These are phyloP conservation scores for Lithodes maja DNA, from an alignment of 2,888 invertebrate species.

Conservation along the genomic window DNA sequence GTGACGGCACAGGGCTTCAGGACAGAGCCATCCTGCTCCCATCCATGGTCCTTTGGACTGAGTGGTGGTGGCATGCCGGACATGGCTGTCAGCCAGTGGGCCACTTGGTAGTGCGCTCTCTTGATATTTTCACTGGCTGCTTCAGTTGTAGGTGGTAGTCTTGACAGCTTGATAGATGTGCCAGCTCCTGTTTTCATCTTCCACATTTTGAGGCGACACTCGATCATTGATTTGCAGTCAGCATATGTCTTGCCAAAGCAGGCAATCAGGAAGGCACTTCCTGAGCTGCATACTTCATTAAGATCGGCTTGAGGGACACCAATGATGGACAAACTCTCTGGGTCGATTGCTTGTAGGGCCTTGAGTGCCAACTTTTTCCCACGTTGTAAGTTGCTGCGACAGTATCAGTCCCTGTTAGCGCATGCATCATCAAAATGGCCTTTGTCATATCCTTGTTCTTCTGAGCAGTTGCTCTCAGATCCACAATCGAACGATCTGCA, in stretches of 20 bases:
- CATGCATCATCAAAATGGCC: background rate
- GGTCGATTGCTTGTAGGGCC: background rate
- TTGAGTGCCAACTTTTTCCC: background rate
- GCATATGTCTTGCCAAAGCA: background rate
- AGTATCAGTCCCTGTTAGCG: background rate
- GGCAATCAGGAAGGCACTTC: background rate
- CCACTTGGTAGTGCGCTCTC: background rate
- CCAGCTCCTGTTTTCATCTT: background rate
- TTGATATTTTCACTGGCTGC: background rate
- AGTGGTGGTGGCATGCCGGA: background rate
- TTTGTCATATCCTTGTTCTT: background rate
- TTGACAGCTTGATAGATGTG: background rate
- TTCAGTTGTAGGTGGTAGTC: background rate
- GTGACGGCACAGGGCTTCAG: background rate
- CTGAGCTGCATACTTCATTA: background rate
- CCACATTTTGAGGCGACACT: background rate
- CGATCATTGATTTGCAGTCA: background rate
- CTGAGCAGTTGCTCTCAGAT: background rate
- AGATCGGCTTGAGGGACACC: background rate
- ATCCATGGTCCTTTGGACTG: background rate
- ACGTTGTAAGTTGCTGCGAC: background rate
- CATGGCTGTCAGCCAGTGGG: background rate
- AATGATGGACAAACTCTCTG: background rate
- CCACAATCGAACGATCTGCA: background rate
- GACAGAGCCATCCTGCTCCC: background rate